These are phyloP conservation scores for Orthonychiurus folsomi DNA, from an alignment of 2,888 invertebrate species.

Conservation along the genomic window DNA sequence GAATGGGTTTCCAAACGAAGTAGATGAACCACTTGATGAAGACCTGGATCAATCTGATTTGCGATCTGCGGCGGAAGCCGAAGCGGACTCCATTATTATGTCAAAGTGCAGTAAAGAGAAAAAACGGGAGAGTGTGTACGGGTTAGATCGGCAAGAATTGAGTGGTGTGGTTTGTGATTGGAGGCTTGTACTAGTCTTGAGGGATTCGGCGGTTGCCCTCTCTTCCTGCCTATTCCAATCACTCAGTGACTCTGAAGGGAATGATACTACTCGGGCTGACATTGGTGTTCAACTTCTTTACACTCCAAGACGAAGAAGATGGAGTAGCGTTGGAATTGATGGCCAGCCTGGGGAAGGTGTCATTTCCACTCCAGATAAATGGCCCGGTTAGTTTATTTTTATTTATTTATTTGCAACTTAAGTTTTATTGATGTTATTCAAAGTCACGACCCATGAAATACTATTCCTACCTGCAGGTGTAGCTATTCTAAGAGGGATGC, in stretches of 20 bases:
- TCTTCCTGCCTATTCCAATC: constrained; percentile 99
- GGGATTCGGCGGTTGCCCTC: constrained; percentile 87
- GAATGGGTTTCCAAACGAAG: constrained; percentile 11
- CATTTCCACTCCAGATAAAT: constrained; percentile 77
- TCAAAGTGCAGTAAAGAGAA: background rate
- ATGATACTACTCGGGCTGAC: constrained; percentile 23
- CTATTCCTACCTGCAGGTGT: constrained; percentile 55
- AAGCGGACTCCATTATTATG: constrained; percentile 11
- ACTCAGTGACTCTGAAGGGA: constrained; percentile 70
- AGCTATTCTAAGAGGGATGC: constrained; percentile 76
- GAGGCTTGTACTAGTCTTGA: constrained; percentile 56
- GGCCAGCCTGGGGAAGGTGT: constrained; percentile 46
- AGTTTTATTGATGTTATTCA: background rate
- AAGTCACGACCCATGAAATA: background rate
- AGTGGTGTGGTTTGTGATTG: constrained; percentile 40
- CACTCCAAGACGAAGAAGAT: constrained; percentile 56
- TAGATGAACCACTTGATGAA: constrained; percentile 17
- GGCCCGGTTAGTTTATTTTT: constrained; percentile 55
- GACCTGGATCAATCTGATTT: constrained; percentile 14
- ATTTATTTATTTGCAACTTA: background rate
- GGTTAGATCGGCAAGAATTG: constrained; percentile 25
- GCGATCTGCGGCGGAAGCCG: constrained; percentile 14
- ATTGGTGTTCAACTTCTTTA: constrained; percentile 35
- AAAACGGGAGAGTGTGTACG: background rate
- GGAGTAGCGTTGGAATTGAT: constrained; percentile 62